Conservation (phyloP, 1,140 invertebrate genomes). For the Phortica variegata region DNA sequence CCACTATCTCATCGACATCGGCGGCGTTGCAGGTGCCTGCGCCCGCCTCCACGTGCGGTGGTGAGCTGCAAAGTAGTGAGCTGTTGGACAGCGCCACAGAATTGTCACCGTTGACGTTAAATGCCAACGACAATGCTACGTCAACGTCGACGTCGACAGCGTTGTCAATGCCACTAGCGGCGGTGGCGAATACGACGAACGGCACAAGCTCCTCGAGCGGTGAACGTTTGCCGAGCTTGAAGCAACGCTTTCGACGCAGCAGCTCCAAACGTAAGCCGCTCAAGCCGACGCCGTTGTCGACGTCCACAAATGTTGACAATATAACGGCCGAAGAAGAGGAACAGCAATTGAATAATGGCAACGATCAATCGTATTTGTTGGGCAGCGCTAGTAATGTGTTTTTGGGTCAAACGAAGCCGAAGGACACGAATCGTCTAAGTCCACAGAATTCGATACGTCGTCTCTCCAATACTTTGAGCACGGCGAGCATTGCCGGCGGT, state of each 20-base stretch:
- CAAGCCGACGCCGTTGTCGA: slow-evolving; percentile 5
- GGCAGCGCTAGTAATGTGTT: slow-evolving; percentile 4
- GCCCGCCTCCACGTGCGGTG: neutral
- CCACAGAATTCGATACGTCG: slow-evolving; percentile 71
- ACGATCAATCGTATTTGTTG: slow-evolving; percentile 36
- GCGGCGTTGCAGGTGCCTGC: slow-evolving; percentile 23
- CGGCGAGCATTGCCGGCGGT: slow-evolving; percentile 15
- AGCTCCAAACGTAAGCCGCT: slow-evolving; percentile 37
- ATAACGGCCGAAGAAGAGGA: slow-evolving; percentile 30
- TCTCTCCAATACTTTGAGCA: slow-evolving; percentile 40
- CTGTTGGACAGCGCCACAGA: slow-evolving; percentile 24
- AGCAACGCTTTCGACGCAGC: slow-evolving; percentile 47
- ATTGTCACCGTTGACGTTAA: slow-evolving; percentile 18
- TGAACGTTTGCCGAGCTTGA: slow-evolving; percentile 34
- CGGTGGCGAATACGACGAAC: slow-evolving; percentile 3
- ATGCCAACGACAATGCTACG: neutral
- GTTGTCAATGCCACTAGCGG: slow-evolving; percentile 22
- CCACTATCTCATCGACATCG: slow-evolving; percentile 43
- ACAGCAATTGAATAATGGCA: slow-evolving; percentile 43
- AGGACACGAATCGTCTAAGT: slow-evolving; percentile 67
- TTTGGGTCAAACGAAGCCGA: slow-evolving; percentile 66
- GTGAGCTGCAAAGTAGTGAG: slow-evolving; percentile 15
- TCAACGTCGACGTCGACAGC: neutral
- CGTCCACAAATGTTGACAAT: slow-evolving; percentile 3
- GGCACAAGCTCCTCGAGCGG: slow-evolving; percentile 6